phyloP scores from a whole-genome alignment of 1,140 invertebrate species.

The Lepidostoma basale region DNA sequence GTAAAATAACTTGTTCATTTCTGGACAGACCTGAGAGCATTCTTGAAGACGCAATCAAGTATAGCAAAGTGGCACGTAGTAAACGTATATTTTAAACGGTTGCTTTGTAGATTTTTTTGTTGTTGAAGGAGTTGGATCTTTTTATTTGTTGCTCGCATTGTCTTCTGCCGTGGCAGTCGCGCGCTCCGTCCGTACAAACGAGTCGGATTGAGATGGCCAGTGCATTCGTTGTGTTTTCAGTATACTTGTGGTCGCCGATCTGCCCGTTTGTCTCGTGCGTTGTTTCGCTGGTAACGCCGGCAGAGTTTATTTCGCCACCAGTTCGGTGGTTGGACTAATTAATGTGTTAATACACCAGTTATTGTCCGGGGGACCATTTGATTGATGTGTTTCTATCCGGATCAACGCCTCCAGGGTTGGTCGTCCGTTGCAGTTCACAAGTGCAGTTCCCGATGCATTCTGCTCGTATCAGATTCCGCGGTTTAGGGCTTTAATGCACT shows the following conservation, averaged over 20 bases:
- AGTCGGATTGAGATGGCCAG: no score
- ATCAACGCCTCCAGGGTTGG: neutral
- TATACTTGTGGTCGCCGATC: neutral
- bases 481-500: constrained; percentile 1
- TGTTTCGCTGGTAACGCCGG: neutral
- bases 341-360: neutral
- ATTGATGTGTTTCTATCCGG: neutral
- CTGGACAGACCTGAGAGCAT: neutral
- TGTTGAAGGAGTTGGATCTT: neutral
- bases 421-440: neutral
- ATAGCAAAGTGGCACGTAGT: neutral
- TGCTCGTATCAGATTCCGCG: constrained; percentile 3
- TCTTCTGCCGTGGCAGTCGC: neutral
- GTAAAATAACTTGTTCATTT: neutral
- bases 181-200: neutral
- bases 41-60: neutral
- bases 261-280: neutral
- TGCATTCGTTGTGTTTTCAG: no score
- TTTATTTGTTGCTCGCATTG: neutral
- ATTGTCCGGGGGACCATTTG: neutral
- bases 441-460: constrained; percentile 6
- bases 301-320: neutral
- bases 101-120: neutral
- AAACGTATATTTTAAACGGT: neutral
- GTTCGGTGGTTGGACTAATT: constrained; percentile 3